Evolutionary conservation across 2,113 vertebrate species (phyloP), one percentile per base, ranked within the genome.

Genomic region (Loxodonta africana): DNA sequence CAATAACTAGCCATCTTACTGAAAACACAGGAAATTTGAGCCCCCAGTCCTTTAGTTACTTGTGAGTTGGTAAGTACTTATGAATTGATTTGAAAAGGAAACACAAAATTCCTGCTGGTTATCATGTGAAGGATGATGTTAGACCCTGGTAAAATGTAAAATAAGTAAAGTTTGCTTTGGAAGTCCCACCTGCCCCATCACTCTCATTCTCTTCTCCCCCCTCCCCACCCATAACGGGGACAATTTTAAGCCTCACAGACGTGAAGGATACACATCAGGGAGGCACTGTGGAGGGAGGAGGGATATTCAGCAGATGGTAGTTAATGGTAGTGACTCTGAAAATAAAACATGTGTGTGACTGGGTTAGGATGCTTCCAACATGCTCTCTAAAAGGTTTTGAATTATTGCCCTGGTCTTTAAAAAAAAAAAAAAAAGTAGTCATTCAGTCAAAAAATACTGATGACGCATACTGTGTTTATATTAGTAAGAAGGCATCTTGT

Each of bases 1-100:
- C 15, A 74, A 94, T 53, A 82, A 41, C 20, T 91, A 57, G 18
- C 25, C 11, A 94, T 94, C 97, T 95, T 92, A 82, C 60, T 86
- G 28, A 94, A 8, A n/a, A 95, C 62, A 83, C 8, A 83, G 28
- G 87, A 14, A 4, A 37, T 69, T 83, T 95, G 28, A 80, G 48
- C 30, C 33, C 12, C 37, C 20, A 5, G 14, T 0, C 21, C 8
- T 92, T 95, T 83, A 88, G 92, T 28, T 90, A 26, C 20, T 83
- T 46, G 4, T 83, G 48, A 78, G 20, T 63, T 90, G 80, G 12
- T 76, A 95, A 85, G 30, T 71, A 71, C 28, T 60, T 65, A 77
- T 69, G 74, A 76, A 86, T 25, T 28, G 1, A 80, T 63, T 51
- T 91, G 30, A 76, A 92, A 87, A 93, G 26, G 4, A 91, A 83